Percentiles rank a stretch among this genome's conserved stretches.
Evolutionary conservation across 2,113 vertebrate species (phyloP).

Genomic region (Hippocampus comes): DNA sequence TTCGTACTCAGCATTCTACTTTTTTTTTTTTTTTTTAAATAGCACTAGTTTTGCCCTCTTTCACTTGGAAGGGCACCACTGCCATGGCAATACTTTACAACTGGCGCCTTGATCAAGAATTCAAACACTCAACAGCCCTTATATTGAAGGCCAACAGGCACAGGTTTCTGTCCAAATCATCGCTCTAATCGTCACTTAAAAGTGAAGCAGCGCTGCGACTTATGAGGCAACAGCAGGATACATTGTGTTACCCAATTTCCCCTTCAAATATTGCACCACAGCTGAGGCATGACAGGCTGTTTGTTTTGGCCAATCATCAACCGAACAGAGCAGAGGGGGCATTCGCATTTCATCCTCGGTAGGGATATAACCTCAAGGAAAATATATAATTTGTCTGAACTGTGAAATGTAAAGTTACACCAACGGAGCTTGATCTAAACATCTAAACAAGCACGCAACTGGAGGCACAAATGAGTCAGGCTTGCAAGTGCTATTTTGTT

Average conservation of each 20-base stretch:
- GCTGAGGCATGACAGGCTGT: constrained; percentile 61
- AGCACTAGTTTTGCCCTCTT: constrained; percentile 10
- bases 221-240: constrained; percentile 42
- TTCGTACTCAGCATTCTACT: background rate
- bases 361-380: constrained; percentile 13
- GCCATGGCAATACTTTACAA: constrained; percentile 3
- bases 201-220: constrained; percentile 19
- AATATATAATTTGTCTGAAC: background rate
- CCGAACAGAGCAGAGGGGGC: constrained; percentile 31
- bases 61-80: constrained; percentile 19
- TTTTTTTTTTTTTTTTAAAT: constrained; percentile 4
- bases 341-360: constrained; percentile 30
- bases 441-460: background rate
- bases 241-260: constrained; percentile 58
- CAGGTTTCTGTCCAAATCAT: constrained; percentile 19
- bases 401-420: constrained; percentile 6
- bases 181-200: constrained; percentile 14
- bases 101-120: constrained; percentile 20
- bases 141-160: constrained; percentile 30
- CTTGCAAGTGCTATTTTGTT: background rate
- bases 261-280: constrained; percentile 56
- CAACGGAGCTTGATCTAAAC: background rate
- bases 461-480: background rate
- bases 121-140: constrained; percentile 40
- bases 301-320: constrained; percentile 57